Evolutionary conservation across 2,113 vertebrate species (phyloP), one percentile per base, ranked within the genome.

Genomic region (Apistogramma diplotaenia): DNA sequence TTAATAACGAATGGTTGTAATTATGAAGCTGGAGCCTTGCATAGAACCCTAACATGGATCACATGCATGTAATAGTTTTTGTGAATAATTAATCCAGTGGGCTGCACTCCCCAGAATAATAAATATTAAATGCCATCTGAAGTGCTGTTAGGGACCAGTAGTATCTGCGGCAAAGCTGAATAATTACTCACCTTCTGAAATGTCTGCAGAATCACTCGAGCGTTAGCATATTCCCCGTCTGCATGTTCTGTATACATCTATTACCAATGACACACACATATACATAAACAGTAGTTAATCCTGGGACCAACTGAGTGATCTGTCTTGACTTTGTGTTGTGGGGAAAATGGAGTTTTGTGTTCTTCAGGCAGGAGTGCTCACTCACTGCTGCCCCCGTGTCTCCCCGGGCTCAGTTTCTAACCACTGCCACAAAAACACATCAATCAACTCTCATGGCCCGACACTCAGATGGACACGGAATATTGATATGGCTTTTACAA

Each of bases 401-500:
- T 89, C 90, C 85, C 71, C 49, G 2, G 89, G 90, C 89, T 91
- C 82, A 18, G 78, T 88, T 93, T 84, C 86, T 60, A 88, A 86
- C 83, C 89, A 82, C 76, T 12, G 79, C 78, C 82, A 76, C 82
- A 53, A 85, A 87, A 89, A 90, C 70, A 21, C 93, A 94, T 94
- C 93, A 89, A 93, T 94, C 93, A 94, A 89, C 60, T 80, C 76
- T 87, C 86, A 87, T 49, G 80, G 87, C 84, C 87, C 89, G 89
- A 92, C 88, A 83, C 81, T 78, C 80, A 16, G 61, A 79, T 89
- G 86, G 86, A 88, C 74, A 54, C 79, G 67, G 90, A 93, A 92
- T 93, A 93, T 92, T 90, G 91, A 94, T 91, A 86, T 73, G 79
- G 82, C 81, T 88, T 78, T 93, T 91, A 89, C 85, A 78, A 89